A percentile compares a stretch with the other conserved stretches of the same genome.
Evolutionary conservation across 2,888 invertebrate species (phyloP).

Genomic region (Allacma fusca): DNA sequence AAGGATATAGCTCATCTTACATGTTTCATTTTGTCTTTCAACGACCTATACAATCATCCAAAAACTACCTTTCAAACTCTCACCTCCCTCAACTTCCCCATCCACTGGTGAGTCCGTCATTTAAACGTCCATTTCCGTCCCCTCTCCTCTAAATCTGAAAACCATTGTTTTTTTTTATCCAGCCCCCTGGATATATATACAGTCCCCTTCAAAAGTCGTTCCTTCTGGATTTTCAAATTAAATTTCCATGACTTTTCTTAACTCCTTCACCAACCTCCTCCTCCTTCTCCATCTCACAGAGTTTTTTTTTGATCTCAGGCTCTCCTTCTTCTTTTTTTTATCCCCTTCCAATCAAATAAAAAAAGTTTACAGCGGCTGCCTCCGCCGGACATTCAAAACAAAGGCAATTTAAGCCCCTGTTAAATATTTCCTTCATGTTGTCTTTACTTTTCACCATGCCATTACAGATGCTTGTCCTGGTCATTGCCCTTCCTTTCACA

Average conservation of each 20-base stretch:
- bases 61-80: background rate
- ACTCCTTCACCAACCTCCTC: no score
- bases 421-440: no score
- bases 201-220: background rate
- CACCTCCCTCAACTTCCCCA: background rate
- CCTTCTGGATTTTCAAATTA: constrained; percentile 9
- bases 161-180: constrained; percentile 7
- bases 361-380: no score
- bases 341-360: constrained; percentile 28
- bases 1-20: constrained; percentile 20
- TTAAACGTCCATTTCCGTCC: constrained; percentile 29
- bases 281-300: background rate
- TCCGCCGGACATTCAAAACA: no score
- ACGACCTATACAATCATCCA: background rate
- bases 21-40: constrained; percentile 3
- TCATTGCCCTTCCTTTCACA: no score
- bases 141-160: constrained; percentile 23
- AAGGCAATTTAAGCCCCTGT: no score
- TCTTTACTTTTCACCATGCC: no score
- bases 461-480: no score
- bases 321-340: constrained; percentile 7
- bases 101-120: background rate
- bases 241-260: constrained; percentile 14
- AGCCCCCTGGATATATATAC: no score
- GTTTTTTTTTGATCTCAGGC: background rate